Base-by-base conservation (phyloP, 2,797 vertebrate genomes). In the Sebastes glaucus region DNA sequence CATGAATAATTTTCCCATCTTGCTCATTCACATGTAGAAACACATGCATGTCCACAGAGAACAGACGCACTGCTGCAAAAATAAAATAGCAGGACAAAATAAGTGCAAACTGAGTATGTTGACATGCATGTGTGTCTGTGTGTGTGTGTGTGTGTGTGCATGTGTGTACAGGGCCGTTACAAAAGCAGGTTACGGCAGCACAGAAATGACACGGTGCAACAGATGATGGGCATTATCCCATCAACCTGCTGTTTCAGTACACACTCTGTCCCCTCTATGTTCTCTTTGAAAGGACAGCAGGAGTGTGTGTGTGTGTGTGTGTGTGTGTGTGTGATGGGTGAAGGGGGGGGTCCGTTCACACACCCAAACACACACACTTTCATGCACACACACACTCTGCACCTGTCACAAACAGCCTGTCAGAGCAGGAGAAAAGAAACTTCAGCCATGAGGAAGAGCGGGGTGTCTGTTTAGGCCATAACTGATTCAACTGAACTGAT, bases 151-250 rank as follows among this genome's bases (percentile, higher is more conserved):
- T 81, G 23, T 52, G 3, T 65, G 78, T 78, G 18, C 52, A 56
- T 84, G 82, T 87, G 83, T 63, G 66, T 62, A 78, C 88, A 86
- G 83, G 88, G 90, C 88, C 76, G 89, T 92, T 90, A 91, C 83
- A 89, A 95, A 93, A 90, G 90, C 91, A 93, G 89, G 91, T 93
- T 89, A 90, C 77, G 82, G 89, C 83, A 81, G 90, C 93, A 90
- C 83, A 91, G 89, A 93, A 94, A 95, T 94, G 95, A 95, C 94
- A 92, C 76, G 87, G 93, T 94, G 94, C 88, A 95, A 96, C 94
- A 96, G 96, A 96, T 95, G 96, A 95, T 91, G 91, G 92, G 94
- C 73, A 89, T 95, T 94, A 95, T 95, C 94, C 96, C 95, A 95
- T 95, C 94, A 93, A 94, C 91, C 93, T 95, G 90, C 95, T 95